Base-by-base conservation (phyloP, 2,888 invertebrate genomes). In the Thumatha senex region DNA sequence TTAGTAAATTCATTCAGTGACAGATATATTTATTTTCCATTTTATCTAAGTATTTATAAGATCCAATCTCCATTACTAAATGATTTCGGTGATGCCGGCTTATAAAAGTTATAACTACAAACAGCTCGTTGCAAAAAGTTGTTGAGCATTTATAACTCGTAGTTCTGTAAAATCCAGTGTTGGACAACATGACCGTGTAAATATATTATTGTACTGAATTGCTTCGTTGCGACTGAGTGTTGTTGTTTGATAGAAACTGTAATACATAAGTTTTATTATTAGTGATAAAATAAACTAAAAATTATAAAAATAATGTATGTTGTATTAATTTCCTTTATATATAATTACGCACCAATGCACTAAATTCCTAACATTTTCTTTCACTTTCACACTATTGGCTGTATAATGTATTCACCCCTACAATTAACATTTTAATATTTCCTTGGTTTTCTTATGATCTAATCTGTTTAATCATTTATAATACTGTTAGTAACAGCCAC, bases 211-310 rank as follows among this genome's bases (percentile, higher is more conserved):
- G 80, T 88, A 88, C 83, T 87, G 85, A 87, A 84, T 76, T 82
- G 81, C 80, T 81, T 86, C 83, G 79, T 84, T 86, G 83, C 87
- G 87, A 89, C 88, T 88, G 88, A 86, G 86, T 85, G 87, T 85
- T 89, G 86, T 88, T 89, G 86, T 89, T 90, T 83, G 84, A 89
- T 89, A 88, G 84, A 86, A 86, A 89, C 89, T 90, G 89, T 91
- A 90, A 84, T 87, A 86, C 85, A 82, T 89, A 90, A 91, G 91
- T 82, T 90, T 88, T 86, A 89, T 84, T 82, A 87, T 89, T 89
- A 91, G 90, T 89, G 82, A 89, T 88, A 91, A 89, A 91, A 92
- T 89, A 89, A 89, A 90, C 82, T 86, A 86, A 87, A 82, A 79
- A 76, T 74, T 82, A 84, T 77, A 86, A 86, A 87, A 77, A 63